phyloP scores from a whole-genome alignment of 2,797 vertebrate species.

The Calcarius lapponicus region DNA sequence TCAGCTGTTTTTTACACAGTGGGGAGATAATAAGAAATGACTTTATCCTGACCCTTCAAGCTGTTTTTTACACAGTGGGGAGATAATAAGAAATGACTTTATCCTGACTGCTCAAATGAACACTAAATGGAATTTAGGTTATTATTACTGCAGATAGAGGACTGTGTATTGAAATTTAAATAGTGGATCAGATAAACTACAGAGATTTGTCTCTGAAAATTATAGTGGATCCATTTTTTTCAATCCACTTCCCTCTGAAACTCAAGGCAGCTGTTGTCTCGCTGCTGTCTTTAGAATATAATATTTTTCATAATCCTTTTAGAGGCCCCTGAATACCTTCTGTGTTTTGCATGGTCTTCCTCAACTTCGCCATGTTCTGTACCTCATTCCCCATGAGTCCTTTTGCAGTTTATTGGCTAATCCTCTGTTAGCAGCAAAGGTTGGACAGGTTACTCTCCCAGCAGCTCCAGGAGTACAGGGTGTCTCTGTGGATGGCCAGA shows the following conservation, averaged over 20 bases:
- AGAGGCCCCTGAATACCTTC: constrained; percentile 47
- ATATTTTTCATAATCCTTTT: constrained; percentile 73
- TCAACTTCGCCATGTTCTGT: not conserved
- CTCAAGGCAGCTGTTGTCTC: constrained; percentile 69
- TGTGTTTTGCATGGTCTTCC: constrained; percentile 30
- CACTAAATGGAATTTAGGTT: constrained; percentile 87
- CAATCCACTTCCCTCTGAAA: constrained; percentile 59
- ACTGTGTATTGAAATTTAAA: constrained; percentile 74
- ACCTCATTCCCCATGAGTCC: not conserved
- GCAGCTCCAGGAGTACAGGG: not conserved
- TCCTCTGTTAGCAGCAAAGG: not conserved
- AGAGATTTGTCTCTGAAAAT: constrained; percentile 74
- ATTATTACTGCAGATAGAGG: constrained; percentile 78
- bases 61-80: constrained; percentile 89
- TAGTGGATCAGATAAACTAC: constrained; percentile 69
- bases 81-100: constrained; percentile 98
- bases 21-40: constrained; percentile 95
- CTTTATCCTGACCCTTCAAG: too few relatives aligned
- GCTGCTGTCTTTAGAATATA: constrained; percentile 65
- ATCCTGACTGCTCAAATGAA: constrained; percentile 96
- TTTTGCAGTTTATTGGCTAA: not conserved
- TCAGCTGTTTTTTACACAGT: constrained; percentile 91
- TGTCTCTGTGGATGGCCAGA: accelerated
- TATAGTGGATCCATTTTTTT: constrained; percentile 55
- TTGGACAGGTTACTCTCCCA: not conserved